These are phyloP conservation scores for Lycaon pictus DNA, from an alignment of 2,113 vertebrate species.

Conservation along the genomic window DNA sequence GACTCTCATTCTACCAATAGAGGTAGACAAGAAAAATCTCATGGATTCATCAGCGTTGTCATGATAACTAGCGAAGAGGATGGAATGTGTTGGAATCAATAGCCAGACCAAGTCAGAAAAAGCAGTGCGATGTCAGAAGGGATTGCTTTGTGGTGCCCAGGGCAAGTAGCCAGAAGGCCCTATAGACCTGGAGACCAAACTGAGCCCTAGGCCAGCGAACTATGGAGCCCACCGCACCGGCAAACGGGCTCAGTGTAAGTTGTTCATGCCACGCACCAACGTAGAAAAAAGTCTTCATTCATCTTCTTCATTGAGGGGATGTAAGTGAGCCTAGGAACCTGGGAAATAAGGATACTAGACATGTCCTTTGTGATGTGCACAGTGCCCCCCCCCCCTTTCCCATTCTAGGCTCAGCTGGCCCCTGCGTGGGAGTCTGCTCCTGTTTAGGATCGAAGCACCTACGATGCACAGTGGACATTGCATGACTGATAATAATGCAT, in stretches of 20 bases:
- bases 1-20: not conserved
- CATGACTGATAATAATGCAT: not conserved
- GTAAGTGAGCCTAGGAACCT: not conserved
- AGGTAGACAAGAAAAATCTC: not conserved
- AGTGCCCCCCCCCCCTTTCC: not conserved
- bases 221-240: rapidly evolving
- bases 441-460: not conserved
- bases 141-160: not conserved
- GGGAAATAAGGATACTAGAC: not conserved
- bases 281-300: not conserved
- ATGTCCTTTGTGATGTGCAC: not conserved
- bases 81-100: not conserved
- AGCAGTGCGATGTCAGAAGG: not conserved
- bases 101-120: not conserved
- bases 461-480: too few species aligned
- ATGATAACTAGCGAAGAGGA: not conserved
- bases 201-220: not conserved
- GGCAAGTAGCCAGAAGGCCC: not conserved
- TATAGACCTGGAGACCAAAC: not conserved
- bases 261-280: rapidly evolving
- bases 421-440: not conserved
- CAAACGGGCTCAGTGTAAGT: not conserved
- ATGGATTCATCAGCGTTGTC: not conserved
- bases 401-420: not conserved
- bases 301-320: not conserved